These are phyloP conservation scores for Acipenser transmontanus DNA, from an alignment of 2,797 vertebrate species.

Conservation along the genomic window DNA sequence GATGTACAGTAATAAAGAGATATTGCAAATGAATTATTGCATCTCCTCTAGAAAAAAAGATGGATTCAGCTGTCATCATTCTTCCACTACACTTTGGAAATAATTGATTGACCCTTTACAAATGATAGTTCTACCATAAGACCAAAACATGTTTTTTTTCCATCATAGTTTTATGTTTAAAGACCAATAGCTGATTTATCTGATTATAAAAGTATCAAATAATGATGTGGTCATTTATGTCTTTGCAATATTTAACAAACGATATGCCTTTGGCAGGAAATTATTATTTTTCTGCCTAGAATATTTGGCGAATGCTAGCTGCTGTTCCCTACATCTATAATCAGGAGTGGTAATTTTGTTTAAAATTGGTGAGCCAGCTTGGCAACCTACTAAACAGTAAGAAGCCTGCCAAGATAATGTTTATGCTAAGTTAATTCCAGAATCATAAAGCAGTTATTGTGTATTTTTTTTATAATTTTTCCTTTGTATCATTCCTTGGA, in stretches of 20 bases:
- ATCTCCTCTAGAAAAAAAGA: no score
- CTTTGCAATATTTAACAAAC: conserved; percentile 23
- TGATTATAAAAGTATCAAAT: conserved; percentile 17
- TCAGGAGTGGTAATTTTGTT: not conserved
- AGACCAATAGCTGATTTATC: not conserved
- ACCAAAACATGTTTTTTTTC: conserved; percentile 28
- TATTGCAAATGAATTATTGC: no score
- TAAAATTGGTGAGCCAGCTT: conserved; percentile 3
- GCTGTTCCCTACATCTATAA: conserved; percentile 1
- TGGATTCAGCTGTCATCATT: no score
- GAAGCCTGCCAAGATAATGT: conserved; percentile 2
- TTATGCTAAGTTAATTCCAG: not conserved
- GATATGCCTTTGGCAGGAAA: conserved; percentile 13
- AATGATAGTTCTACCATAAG: not conserved
- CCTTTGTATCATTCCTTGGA: no score
- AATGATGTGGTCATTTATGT: conserved; percentile 20
- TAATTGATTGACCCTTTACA: conserved; percentile 3
- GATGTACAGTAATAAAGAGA: no score
- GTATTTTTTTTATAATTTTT: not conserved
- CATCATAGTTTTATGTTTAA: conserved; percentile 21
- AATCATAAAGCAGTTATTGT: not conserved
- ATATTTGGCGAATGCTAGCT: not conserved
- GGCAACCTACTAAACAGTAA: conserved; percentile 4
- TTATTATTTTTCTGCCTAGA: not conserved
- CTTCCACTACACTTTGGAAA: not conserved